Base-by-base conservation (phyloP, 2,888 invertebrate genomes). In the Branchipolynoe longqiensis region DNA sequence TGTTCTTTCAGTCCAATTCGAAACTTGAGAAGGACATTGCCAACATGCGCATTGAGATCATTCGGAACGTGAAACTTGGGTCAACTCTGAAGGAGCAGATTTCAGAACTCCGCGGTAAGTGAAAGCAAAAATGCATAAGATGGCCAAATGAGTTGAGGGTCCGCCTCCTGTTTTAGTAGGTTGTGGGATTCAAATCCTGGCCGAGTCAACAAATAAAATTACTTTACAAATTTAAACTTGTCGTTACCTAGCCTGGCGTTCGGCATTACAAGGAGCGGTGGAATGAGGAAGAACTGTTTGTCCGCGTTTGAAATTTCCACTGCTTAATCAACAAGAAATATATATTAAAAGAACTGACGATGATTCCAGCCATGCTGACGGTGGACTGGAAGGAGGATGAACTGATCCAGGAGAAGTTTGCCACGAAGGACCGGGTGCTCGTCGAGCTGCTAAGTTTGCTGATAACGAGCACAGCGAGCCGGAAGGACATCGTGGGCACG, bases 381-480 rank as follows among this genome's bases (percentile, higher is more conserved):
- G 28, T 12, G 18, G 78, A 78, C 78, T 78, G 78, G 78, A 48
- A 41, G 12, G 78, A 78, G 54, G 78, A 78, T 48, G 48, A 48
- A 6, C 41, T 25, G 78, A 78, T 78, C 58, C 59, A 58, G 58
- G 38, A 82, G 82, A 22, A 82, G 54, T 82, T 58, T 58, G 38
- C 82, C 4, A 58, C 33, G 6, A 56, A 58, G 25, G 92, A 92
- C 83, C 88, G 91, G 85, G 83, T 86, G 36, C 89, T 90, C 6
- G 90, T 92, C 0, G 90, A 90, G 64, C 90, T 89, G 1, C 89
- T 92, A 83, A 90, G 89, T 12, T 64, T 87, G 25, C 87, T 92
- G 22, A 82, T 92, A n/a, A 86, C 87, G 22, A 89, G 89, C 38
- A 91, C 92, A n/a, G 90, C 87, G 38, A 90, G 90, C 36, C 86